Evolutionary conservation across 2,797 vertebrate genomes (phyloP), one percentile per base, ranked within the genome.

Genomic region (Paedocypris micromegethes): DNA sequence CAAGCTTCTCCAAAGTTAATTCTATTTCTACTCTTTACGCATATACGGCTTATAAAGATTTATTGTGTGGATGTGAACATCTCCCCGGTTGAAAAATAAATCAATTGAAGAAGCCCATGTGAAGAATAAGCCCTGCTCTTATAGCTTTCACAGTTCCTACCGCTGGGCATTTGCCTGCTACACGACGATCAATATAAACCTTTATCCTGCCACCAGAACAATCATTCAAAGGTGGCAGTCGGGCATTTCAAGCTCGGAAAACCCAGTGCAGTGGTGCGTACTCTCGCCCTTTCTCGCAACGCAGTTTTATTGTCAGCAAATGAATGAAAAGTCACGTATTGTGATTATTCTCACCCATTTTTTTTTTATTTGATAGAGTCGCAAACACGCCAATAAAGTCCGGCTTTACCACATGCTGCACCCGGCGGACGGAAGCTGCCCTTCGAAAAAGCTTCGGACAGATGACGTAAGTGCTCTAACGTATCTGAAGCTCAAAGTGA

Each of bases 391-490:
- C 66, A 96, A 94, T 83, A 96, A 98, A 85, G 95, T 97, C 50
- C 91, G 94, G 0, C 90, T 98, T 64, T 98, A 96, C 83, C 94
- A 96, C 79, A 98, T 98, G 95, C 89, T 98, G 44, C 95, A 97
- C 72, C 95, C 95, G 6, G 61, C 89, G 70, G 95, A 98, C 0
- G 95, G 95, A 79, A 94, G 95, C 67, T 97, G 93, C 57, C 95
- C 95, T 0, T 93, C 95, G 4, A 98, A 98, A 88, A 96, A 95
- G 79, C 94, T 98, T 65, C 85, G 94, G 44, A 92, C 94, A 76
- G 93, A 96, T 87, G 94, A 96, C 4, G 94, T 97, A 84, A 92
- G 94, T 92, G n/a, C 23, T 23, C 23, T 23, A 23, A 23, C 23
- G 23, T 23, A 23, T 23, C 23, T 23, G 23, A 23, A 23, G 23